These are phyloP conservation scores for Microtus richardsoni DNA, from an alignment of 2,113 vertebrate genomes.

Conservation along the genomic window DNA sequence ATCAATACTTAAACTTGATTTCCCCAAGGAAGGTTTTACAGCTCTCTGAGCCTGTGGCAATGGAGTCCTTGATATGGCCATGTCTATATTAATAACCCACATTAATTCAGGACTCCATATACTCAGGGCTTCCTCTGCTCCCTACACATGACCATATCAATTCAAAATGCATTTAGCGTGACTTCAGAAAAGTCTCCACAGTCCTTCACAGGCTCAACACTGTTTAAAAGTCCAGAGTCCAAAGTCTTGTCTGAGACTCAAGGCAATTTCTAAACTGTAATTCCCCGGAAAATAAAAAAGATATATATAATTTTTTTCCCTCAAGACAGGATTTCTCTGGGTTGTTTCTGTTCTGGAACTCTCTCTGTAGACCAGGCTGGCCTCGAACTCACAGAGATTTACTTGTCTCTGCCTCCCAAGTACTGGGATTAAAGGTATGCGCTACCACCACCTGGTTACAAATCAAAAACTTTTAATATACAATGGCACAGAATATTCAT, in stretches of 20 bases:
- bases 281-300: neutral
- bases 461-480: neutral
- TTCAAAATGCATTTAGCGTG: neutral
- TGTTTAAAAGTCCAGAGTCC: neutral
- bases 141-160: neutral
- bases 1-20: too few relatives aligned
- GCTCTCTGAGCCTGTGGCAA: neutral
- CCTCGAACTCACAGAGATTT: neutral
- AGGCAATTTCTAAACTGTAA: neutral
- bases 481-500: neutral
- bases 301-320: neutral
- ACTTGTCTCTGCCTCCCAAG: neutral
- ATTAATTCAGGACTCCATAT: neutral
- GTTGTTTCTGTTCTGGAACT: neutral
- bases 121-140: neutral
- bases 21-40: neutral
- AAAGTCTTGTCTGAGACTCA: neutral
- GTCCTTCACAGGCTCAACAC: neutral
- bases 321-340: neutral
- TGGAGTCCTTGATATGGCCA: neutral
- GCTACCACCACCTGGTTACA: neutral
- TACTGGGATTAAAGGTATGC: neutral
- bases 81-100: neutral
- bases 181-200: neutral
- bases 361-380: neutral